A percentile compares a stretch with the other conserved stretches of the same genome.
phyloP scores from a whole-genome alignment of 2,113 vertebrate species.

The Corvus cornix region DNA sequence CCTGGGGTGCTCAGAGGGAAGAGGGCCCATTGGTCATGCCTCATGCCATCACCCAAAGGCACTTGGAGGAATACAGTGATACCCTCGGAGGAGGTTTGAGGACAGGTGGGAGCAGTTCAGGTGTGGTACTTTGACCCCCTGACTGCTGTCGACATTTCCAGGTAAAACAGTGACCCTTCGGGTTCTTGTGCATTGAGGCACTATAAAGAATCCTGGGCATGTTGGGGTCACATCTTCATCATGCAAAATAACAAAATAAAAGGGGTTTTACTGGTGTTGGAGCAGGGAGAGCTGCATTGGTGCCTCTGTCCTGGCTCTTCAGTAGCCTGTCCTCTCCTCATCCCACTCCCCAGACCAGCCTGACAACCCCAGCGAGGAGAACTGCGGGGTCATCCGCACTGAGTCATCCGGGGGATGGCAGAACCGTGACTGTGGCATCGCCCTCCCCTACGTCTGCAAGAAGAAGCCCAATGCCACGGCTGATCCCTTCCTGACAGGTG shows the following conservation, averaged over 20 bases:
- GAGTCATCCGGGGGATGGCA: constrained; percentile 92
- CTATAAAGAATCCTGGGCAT: not conserved
- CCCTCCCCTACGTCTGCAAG: constrained; percentile 93
- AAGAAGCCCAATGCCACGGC: constrained; percentile 88
- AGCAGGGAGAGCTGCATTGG: not conserved
- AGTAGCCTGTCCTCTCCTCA: not conserved
- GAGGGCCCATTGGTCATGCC: not conserved
- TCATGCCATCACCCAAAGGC: not conserved
- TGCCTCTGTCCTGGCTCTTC: not conserved
- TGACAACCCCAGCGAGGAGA: constrained; percentile 87
- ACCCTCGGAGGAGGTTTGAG: not conserved
- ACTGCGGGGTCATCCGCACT: constrained; percentile 91
- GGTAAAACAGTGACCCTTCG: not conserved
- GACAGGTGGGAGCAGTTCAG: not conserved
- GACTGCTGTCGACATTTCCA: not conserved
- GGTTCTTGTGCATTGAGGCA: not conserved
- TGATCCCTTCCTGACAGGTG: constrained; percentile 79
- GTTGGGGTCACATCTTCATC: accelerated
- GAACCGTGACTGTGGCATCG: constrained; percentile 89
- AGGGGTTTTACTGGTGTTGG: not conserved
- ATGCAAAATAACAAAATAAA: not conserved
- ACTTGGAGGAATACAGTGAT: not conserved
- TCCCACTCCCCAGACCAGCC: constrained; percentile 82
- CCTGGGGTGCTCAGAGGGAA: not conserved
- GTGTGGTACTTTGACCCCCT: not conserved